Evolutionary conservation across 2,888 invertebrate species (phyloP).

Genomic region (Fabriciana adippe): DNA sequence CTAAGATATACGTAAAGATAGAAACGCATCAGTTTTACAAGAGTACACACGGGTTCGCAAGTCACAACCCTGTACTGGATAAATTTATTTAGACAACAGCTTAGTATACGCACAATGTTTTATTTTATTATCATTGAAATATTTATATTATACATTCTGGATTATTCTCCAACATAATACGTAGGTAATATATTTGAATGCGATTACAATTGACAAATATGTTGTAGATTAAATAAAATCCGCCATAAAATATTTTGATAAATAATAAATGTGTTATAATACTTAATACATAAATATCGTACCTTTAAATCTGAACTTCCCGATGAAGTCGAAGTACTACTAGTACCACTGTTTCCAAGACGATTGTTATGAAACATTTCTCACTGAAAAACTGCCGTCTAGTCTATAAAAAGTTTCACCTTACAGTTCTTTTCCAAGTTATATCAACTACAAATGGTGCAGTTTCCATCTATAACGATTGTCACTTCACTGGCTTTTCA

Average conservation of each 20-base stretch:
- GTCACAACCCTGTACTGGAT: slow-evolving; percentile 9
- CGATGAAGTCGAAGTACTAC: slow-evolving; percentile 70
- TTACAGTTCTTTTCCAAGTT: slow-evolving; percentile 4
- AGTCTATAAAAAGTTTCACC: slow-evolving; percentile 22
- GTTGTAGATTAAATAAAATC: no score
- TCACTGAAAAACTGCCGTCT: slow-evolving; percentile 26
- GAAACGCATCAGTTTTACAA: neutral
- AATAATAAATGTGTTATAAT: neutral
- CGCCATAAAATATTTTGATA: neutral
- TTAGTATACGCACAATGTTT: slow-evolving; percentile 24
- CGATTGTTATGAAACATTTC: slow-evolving; percentile 59
- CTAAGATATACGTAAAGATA: neutral
- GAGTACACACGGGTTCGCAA: neutral
- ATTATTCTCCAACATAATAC: no score
- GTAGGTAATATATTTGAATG: no score
- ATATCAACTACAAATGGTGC: neutral
- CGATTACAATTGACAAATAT: no score
- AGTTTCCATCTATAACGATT: slow-evolving; percentile 10
- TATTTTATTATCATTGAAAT: slow-evolving; percentile 1
- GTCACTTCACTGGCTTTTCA: slow-evolving; percentile 10
- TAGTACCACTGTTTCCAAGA: slow-evolving; percentile 57
- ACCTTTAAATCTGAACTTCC: slow-evolving; percentile 73
- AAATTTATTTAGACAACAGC: slow-evolving; percentile 23
- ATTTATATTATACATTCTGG: no score
- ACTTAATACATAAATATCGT: slow-evolving; percentile 32